Base-by-base conservation (phyloP, 2,113 vertebrate genomes). In the Grallaria varia region DNA sequence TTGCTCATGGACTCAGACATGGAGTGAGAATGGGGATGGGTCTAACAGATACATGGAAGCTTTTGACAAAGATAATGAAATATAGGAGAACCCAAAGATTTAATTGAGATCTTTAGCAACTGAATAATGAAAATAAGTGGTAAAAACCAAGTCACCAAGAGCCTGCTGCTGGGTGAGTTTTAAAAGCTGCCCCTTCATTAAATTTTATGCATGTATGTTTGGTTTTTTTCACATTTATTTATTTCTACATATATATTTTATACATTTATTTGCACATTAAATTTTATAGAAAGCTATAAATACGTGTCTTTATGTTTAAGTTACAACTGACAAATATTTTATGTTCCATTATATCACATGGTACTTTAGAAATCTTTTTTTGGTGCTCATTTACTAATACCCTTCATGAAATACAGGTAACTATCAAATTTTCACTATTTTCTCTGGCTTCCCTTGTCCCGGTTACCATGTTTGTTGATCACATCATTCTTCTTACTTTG, bases 171-270 rank as follows among this genome's bases (percentile, higher is more conserved):
- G 19, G 4, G 3, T 35, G 8, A 62, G 5, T 6, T 66, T 63
- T 63, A 91, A 93, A 72, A 31, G 10, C 7, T 2, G 0, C 2
- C 0, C 0, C 3, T 67, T 49, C 66, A 18, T 44, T 11, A 74
- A 53, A 62, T 69, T 45, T 55, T 64, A 50, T 47, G 33, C 0
- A 37, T 55, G 9, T 16, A 47, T 49, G 3, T 25, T 64, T 67
- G n/a, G n/a, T 50, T 77, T 55, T n/a, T 75, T 79, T 2, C 5
- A 37, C 8, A 30, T 0, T 52, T 52, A 1, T 23, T 37, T 64
- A 44, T 81, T n/a, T 47, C 17, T 30, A 20, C 1, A 28, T 14
- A 52, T 42, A 6, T 45, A 85, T 77, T 14, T 63, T 50, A 27
- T 21, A 56, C 3, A 52, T 64, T 64, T 87, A 47, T 49, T 84